Evolutionary conservation across 2,797 vertebrate species (phyloP), one percentile per base, ranked within the genome.

Genomic region (Anguilla pacifica): DNA sequence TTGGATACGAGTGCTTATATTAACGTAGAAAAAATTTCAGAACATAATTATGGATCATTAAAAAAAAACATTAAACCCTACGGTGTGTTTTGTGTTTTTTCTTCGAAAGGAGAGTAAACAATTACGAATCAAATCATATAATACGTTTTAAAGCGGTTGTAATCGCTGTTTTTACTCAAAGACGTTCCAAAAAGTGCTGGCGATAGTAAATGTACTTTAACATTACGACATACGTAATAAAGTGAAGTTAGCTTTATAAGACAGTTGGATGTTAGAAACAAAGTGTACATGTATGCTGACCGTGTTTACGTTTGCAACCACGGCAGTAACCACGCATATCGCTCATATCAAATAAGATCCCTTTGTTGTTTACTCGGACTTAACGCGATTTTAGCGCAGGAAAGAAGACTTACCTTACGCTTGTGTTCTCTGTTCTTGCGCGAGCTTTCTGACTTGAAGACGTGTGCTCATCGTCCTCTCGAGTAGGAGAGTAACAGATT

Each of bases 381-480:
- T 49, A 35, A 35, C 6, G 22, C 43, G 28, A 81, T 49, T 81
- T 49, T 81, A 81, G 19, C 17, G 77, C 77, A 88, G 82, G 43
- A 43, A 74, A 9, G 59, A 55, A 87, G 55, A 55, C 53, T 74
- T 35, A 85, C 83, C 67, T 90, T 92, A 94, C 94, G 39, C 82
- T 87, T 89, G 39, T 0, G 87, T 59, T 91, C 84, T 91, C 91
- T 92, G 92, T 93, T 86, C 84, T 57, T 81, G 81, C 53, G 25
- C 87, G 0, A 77, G 86, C 39, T 87, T 86, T 51, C 46, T 72
- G 88, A 28, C 55, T 11, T 81, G n/a, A 70, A 64, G 13, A 43
- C 35, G 17, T 17, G 35, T 22, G 35, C 4, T n/a, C 31, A 79
- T 43, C 74, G 74, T 35, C 13, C 31, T 39, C 31, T 13, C 28